Evolutionary conservation across 2,113 vertebrate species (phyloP).

Genomic region (Cricetomys ansorgei): DNA sequence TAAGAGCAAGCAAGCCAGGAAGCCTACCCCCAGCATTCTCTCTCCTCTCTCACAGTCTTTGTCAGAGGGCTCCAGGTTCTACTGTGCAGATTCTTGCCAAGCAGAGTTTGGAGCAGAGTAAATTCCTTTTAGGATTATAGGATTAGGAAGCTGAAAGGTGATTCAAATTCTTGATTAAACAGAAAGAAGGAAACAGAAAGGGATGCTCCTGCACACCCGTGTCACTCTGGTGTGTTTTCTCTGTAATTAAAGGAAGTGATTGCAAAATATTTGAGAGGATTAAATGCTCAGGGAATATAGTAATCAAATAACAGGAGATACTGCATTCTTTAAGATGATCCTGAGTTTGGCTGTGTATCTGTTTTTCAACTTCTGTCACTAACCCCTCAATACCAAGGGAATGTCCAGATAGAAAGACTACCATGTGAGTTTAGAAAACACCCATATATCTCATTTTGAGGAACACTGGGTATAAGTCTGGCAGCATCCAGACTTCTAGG

Average conservation of each 20-base stretch:
- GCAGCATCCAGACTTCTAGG: background rate
- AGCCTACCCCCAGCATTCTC: conserved; percentile 57
- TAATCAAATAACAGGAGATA: conserved; percentile 83
- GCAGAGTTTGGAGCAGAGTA: conserved; percentile 87
- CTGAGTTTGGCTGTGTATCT: conserved; percentile 69
- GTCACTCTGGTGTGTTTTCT: conserved; percentile 86
- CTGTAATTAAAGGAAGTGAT: conserved; percentile 94
- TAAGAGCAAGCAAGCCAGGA: conserved; percentile 24
- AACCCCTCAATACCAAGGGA: conserved; percentile 63
- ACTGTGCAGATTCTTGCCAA: conserved; percentile 83
- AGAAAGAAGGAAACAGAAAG: conserved; percentile 84
- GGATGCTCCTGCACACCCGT: conserved; percentile 83
- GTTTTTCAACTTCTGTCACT: conserved; percentile 74
- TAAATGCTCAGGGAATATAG: conserved; percentile 86
- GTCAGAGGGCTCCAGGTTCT: conserved; percentile 80
- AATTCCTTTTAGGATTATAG: conserved; percentile 94
- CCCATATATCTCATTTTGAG: background rate
- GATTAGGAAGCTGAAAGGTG: conserved; percentile 93
- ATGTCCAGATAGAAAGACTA: conserved; percentile 47
- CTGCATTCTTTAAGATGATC: conserved; percentile 84
- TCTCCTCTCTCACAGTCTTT: conserved; percentile 62
- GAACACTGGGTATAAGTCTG: background rate
- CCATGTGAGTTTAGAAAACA: background rate
- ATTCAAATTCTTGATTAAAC: conserved; percentile 92
- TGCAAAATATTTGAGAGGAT: conserved; percentile 93